These are phyloP conservation scores for Epinephelus awoara DNA, from an alignment of 2,797 vertebrate species.

Conservation along the genomic window DNA sequence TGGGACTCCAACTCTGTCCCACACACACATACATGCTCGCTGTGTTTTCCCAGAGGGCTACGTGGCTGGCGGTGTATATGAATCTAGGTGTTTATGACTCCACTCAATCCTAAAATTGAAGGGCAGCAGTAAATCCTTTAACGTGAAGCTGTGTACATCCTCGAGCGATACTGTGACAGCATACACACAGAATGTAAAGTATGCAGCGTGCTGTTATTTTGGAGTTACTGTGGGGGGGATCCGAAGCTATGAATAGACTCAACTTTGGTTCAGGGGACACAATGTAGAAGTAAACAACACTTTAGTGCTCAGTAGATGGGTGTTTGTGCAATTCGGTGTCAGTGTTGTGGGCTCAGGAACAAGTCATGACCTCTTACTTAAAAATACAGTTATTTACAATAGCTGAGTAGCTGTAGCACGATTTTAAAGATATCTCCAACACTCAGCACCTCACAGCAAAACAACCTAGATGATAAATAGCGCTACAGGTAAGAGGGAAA, in stretches of 20 bases:
- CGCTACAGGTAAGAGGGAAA: too few relatives aligned
- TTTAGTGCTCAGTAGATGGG: constrained; percentile 11
- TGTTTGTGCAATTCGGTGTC: constrained; percentile 10
- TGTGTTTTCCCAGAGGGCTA: neutral
- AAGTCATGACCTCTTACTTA: neutral
- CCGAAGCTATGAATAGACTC: constrained; percentile 48
- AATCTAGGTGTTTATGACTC: constrained; percentile 4
- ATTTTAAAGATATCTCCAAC: neutral
- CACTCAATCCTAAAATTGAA: neutral
- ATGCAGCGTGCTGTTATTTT: constrained; percentile 37
- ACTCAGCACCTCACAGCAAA: too few relatives aligned
- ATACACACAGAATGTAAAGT: constrained; percentile 46
- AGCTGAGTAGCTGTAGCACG: neutral
- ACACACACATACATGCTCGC: constrained; percentile 13
- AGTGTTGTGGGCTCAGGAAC: constrained; percentile 9
- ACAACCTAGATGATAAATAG: too few relatives aligned
- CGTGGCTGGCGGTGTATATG: neutral
- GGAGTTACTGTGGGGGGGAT: neutral
- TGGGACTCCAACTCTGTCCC: constrained; percentile 9
- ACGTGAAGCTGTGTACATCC: neutral
- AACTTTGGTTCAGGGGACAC: constrained; percentile 10
- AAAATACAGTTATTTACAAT: neutral
- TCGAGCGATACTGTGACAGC: constrained; percentile 19
- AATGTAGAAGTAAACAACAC: constrained; percentile 35
- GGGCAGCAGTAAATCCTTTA: constrained; percentile 15